Evolutionary conservation across 2,888 invertebrate species (phyloP).

Genomic region (Eumacrocentrus americanus): DNA sequence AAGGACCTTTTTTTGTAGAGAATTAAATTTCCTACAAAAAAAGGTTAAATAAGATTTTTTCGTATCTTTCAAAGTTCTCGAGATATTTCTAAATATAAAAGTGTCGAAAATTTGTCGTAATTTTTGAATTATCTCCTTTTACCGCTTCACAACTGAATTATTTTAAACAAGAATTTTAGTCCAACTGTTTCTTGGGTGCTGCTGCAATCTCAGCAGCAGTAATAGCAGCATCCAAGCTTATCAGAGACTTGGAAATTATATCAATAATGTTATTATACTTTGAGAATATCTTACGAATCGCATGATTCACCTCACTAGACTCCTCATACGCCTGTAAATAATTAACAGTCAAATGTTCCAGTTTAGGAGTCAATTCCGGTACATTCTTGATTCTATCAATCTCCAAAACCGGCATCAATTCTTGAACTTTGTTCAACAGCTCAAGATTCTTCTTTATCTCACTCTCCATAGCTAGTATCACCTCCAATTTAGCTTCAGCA

Average conservation of each 20-base stretch:
- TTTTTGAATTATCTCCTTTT: neutral
- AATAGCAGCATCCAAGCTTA: conserved; percentile 60
- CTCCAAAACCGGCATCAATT: conserved; percentile 59
- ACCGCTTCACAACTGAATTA: conserved; percentile 10
- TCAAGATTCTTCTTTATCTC: conserved; percentile 60
- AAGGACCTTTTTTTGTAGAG: neutral
- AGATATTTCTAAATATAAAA: too few species aligned
- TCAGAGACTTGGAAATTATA: conserved; percentile 62
- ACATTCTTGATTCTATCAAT: conserved; percentile 60
- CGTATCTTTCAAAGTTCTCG: neutral
- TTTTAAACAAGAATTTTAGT: conserved; percentile 43
- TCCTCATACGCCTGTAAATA: conserved; percentile 60
- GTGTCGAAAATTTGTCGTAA: too few species aligned
- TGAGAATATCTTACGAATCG: conserved; percentile 59
- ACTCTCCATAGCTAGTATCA: conserved; percentile 61
- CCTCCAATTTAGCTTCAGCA: conserved; percentile 62
- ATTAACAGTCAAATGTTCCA: conserved; percentile 58
- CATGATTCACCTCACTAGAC: conserved; percentile 54
- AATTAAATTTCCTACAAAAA: neutral
- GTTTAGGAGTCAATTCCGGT: conserved; percentile 60
- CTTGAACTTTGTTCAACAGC: conserved; percentile 58
- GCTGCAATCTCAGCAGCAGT: conserved; percentile 61
- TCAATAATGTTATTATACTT: conserved; percentile 63
- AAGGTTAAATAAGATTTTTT: neutral
- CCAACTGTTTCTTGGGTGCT: conserved; percentile 53